These are phyloP conservation scores for Drosophila obscura DNA, from an alignment of 1,140 invertebrate genomes.

Conservation along the genomic window DNA sequence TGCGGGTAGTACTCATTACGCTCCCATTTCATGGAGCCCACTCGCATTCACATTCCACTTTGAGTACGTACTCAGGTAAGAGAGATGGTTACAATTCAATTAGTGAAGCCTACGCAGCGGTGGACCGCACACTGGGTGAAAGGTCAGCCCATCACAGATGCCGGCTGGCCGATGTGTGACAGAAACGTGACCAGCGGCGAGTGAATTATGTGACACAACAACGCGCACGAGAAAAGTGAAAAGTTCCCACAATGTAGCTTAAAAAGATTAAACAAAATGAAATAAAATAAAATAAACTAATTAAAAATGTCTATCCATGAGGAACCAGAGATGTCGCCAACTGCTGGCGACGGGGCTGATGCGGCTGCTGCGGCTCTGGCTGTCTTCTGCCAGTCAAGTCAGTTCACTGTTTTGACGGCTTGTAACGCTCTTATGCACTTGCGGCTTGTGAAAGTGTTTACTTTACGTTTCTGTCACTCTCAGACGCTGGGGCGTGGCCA, in stretches of 20 bases:
- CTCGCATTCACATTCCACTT: no score
- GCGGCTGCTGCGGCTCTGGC: slow-evolving; percentile 8
- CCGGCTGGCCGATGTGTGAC: slow-evolving; percentile 38
- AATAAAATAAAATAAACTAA: slow-evolving; percentile 51
- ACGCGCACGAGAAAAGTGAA: slow-evolving; percentile 49
- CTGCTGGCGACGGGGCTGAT: slow-evolving; percentile 4
- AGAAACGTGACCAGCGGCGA: slow-evolving; percentile 41
- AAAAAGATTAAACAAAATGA: slow-evolving; percentile 21
- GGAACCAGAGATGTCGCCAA: slow-evolving; percentile 34
- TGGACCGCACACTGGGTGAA: slow-evolving; percentile 16
- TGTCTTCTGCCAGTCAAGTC: not conserved
- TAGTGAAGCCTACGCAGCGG: not conserved
- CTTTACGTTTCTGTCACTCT: slow-evolving; percentile 51
- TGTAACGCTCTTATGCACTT: slow-evolving; percentile 53
- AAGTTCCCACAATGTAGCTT: slow-evolving; percentile 52
- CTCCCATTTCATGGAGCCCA: no score
- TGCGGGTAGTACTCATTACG: no score
- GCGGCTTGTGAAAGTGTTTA: slow-evolving; percentile 63
- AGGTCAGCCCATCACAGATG: slow-evolving; percentile 22
- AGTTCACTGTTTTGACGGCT: slow-evolving; percentile 35
- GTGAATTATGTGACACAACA: slow-evolving; percentile 20
- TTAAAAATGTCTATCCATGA: slow-evolving; percentile 53
- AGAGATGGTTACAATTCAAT: slow-evolving; percentile 40
- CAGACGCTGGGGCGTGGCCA: slow-evolving; percentile 5
- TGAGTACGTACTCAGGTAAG: slow-evolving; percentile 6